phyloP scores from a whole-genome alignment of 2,888 invertebrate species.

The Cerceris ruficornis region DNA sequence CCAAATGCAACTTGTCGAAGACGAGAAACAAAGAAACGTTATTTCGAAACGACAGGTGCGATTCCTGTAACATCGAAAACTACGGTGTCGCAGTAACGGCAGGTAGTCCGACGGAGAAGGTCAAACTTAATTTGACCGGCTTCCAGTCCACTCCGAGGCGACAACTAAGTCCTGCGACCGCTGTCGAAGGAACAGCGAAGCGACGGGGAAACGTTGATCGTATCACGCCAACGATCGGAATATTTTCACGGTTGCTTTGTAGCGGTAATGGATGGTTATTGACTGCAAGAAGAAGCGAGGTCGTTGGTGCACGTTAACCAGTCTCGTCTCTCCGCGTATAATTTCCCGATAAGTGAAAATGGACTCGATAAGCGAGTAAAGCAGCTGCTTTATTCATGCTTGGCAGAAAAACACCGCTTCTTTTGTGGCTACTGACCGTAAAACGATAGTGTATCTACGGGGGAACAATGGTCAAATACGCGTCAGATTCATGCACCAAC shows the following conservation, averaged over 20 bases:
- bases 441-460: not conserved
- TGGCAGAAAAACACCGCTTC: conserved; percentile 4
- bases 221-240: conserved; percentile 40
- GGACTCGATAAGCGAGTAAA: conserved; percentile 16
- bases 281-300: conserved; percentile 37
- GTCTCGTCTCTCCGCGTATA: conserved; percentile 21
- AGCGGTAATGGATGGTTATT: conserved; percentile 41
- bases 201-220: conserved; percentile 29
- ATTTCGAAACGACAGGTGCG: too few relatives aligned
- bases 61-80: too few relatives aligned
- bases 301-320: conserved; percentile 25
- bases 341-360: conserved; percentile 46
- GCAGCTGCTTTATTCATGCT: not conserved
- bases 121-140: conserved; percentile 33
- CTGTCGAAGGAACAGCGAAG: conserved; percentile 11
- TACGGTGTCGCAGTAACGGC: too few relatives aligned
- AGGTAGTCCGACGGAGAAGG: conserved; percentile 9
- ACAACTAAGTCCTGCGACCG: not conserved
- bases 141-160: conserved; percentile 4
- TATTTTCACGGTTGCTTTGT: conserved; percentile 51
- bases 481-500: not conserved
- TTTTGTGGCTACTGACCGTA: not conserved
- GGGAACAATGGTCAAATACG: not conserved
- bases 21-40: too few relatives aligned
- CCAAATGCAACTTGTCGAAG: too few relatives aligned